phyloP scores from a whole-genome alignment of 1,140 invertebrate species.

The Bilobella aurantiaca region DNA sequence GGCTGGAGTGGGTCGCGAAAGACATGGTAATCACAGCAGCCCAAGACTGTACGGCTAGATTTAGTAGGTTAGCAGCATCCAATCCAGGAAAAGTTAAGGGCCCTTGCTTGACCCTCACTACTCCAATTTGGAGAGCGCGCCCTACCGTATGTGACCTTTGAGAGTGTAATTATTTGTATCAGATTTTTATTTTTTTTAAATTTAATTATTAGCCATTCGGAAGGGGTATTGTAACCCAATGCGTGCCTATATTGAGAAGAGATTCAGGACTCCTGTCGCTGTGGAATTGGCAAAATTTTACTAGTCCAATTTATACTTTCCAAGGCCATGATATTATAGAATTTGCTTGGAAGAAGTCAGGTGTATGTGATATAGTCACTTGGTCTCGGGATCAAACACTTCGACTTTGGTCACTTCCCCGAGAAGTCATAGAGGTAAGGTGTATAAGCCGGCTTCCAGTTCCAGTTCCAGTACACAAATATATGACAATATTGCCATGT shows the following conservation, averaged over 20 bases:
- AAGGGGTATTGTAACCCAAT: conserved; percentile 78
- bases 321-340: conserved; percentile 88
- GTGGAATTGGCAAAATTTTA: conserved; percentile 62
- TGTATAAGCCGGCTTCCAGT: too few species aligned
- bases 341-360: conserved; percentile 75
- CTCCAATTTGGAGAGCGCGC: conserved; percentile 85
- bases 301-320: conserved; percentile 70
- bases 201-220: conserved; percentile 64
- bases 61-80: conserved; percentile 39
- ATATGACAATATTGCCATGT: neutral
- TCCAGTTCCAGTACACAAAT: too few species aligned
- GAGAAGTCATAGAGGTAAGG: conserved; percentile 31
- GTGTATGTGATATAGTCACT: conserved; percentile 63
- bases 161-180: conserved; percentile 8
- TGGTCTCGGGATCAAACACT: conserved; percentile 91
- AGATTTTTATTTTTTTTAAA: conserved; percentile 11
- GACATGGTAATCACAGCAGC: conserved; percentile 32
- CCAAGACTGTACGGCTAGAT: conserved; percentile 89
- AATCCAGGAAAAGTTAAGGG: conserved; percentile 25
- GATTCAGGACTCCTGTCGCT: conserved; percentile 65
- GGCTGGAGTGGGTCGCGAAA: conserved; percentile 24
- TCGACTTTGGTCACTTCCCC: conserved; percentile 71
- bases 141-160: conserved; percentile 62
- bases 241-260: conserved; percentile 64
- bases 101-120: conserved; percentile 61